Base-by-base conservation (phyloP, 2,797 vertebrate species). In the Parauchenoglanis punctatus region DNA sequence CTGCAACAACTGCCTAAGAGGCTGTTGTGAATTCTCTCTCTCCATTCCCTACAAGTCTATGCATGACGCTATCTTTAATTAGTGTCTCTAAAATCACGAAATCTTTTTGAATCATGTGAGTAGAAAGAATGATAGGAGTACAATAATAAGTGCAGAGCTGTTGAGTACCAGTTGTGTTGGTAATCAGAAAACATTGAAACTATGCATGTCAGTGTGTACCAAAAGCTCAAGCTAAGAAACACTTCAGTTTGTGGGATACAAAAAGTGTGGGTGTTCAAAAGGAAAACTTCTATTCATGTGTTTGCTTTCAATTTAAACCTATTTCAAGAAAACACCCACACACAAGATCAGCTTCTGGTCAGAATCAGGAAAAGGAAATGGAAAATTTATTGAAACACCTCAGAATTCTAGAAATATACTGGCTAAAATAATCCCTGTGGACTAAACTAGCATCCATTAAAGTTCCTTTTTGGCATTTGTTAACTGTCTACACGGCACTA, bases 271-370 rank as follows among this genome's bases (percentile, higher is more conserved):
- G 80, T 65, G 84, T 77, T 81, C 81, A 59, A 82, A 80, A 80
- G 61, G 52, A 80, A 76, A 31, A 11, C 13, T 35, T 59, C n/a
- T 25, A 13, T 80, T 67, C 49, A 28, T 31, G 25, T 61, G 75
- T 89, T 90, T 86, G 77, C 81, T 83, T 86, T 77, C 54, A 86
- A 7, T 49, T 80, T 44, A 67, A 61, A 68, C 40, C n/a, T 40
- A 31, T 87, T 88, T 65, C 84, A 88, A 77, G 86, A 88, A 91
- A 88, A 81, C 85, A 76, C 87, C 90, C 84, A 88, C 88, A 63
- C 52, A 81, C 49, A 65, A 67, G n/a, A 46, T 58, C 56, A 65
- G 10, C 81, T 70, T 70, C 87, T 44, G 40, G 86, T 58, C 52
- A 87, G 25, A 61, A 80, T 40, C 20, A 40, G 46, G 46, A 81